Base-by-base conservation (phyloP, 2,888 invertebrate genomes). In the Sphinx pinastri region DNA sequence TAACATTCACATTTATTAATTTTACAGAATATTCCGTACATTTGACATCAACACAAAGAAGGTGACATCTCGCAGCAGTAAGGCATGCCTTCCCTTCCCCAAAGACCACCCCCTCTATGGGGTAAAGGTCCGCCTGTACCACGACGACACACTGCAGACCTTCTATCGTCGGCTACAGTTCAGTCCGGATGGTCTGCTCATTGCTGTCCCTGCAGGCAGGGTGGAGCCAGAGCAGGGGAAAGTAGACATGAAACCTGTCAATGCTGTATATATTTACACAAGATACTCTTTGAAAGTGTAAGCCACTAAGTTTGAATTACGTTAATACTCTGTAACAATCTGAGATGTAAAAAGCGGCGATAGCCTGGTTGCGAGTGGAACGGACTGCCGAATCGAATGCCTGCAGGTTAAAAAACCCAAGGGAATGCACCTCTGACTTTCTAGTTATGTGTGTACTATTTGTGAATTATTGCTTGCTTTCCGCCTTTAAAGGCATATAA, bases 91-190 rank as follows among this genome's bases (percentile, higher is more conserved):
- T 0, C 91, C 90, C 0, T 88, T 97, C 14, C 93, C 96, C 0
- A 77, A 91, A 0, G 93, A 91, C 0, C 96, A 96, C 81, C 92
- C 95, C 0, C 85, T 97, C 5, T 93, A 95, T 74, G 94, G 95
- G 0, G 95, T 95, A 76, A 93, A 94, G 70, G 94, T 96, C 14
- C 95, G 97, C 52, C 93, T 98, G 60, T 99, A 97, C 89, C 97
- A 98, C 80, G 99, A 99, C 79, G 99, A 99, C 85, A 98, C 98
- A 0, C 94, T 99, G 75, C 98, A 98, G 88, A 98, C 99, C 0
- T 99, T 98, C 90, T 99, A 98, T 85, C 95, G 99, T 58, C 95
- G 99, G 52, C 89, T 99, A 45, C 95, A 96, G 63, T 99, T 98
- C 85, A 97, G 98, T 38, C 98, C 99, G 0, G 99, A 99, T 88